A percentile compares a stretch with the other conserved stretches of the same genome.
These are phyloP conservation scores for Pangasianodon hypophthalmus DNA, from an alignment of 2,113 vertebrate genomes.

Conservation along the genomic window DNA sequence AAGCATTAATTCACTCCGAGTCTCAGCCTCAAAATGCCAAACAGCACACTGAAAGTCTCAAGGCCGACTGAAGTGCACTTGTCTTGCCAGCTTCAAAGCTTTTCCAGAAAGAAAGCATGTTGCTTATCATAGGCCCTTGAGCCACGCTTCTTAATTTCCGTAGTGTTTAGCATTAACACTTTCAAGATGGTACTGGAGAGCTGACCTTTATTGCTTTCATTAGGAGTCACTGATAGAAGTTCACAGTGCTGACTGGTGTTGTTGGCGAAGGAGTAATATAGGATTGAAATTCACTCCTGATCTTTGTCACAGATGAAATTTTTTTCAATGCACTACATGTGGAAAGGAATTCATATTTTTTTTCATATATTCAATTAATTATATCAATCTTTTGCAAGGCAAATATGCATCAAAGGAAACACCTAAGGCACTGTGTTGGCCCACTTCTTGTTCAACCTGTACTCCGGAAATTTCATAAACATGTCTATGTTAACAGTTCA, in stretches of 20 bases:
- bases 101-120: conserved; percentile 30
- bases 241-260: conserved; percentile 1
- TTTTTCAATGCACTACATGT: background rate
- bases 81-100: conserved; percentile 32
- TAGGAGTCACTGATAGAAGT: conserved; percentile 45
- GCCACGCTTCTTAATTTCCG: conserved; percentile 59
- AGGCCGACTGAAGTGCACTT: conserved; percentile 1
- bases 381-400: background rate
- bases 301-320: background rate
- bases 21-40: background rate
- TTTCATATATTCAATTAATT: background rate
- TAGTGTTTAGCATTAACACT: conserved; percentile 54
- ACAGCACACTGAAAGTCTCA: background rate
- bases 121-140: conserved; percentile 56
- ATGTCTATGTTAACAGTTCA: background rate
- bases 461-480: background rate
- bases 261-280: background rate
- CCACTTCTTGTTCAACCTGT: background rate
- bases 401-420: background rate
- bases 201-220: conserved; percentile 59
- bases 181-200: conserved; percentile 13
- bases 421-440: background rate
- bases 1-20: background rate
- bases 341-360: background rate
- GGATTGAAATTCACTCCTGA: background rate